Evolutionary conservation across 1,140 invertebrate genomes (phyloP).

Genomic region (Scaptomyza hsui): DNA sequence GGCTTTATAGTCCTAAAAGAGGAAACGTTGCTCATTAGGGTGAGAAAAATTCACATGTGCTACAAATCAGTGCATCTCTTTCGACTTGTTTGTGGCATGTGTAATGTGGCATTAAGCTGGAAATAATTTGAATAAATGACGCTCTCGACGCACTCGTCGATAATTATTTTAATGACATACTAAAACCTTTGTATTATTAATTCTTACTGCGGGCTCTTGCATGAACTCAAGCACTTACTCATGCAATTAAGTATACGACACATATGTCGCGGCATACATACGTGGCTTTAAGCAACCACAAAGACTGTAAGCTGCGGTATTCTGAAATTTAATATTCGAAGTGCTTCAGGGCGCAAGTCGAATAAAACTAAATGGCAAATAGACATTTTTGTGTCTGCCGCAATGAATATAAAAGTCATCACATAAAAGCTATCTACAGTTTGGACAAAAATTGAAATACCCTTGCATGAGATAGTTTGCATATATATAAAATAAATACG

Average conservation of each 20-base stretch:
- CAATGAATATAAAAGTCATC: conserved; percentile 14
- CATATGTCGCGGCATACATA: not conserved
- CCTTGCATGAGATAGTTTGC: not conserved
- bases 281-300: conserved; percentile 15
- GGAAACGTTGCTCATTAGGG: conserved; percentile 22
- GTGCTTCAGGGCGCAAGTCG: conserved; percentile 12
- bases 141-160: conserved; percentile 35
- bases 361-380: conserved; percentile 40
- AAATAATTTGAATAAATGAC: conserved; percentile 62
- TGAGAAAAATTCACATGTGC: not conserved
- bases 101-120: conserved; percentile 57
- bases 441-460: conserved; percentile 13
- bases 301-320: not conserved
- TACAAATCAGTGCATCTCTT: not conserved
- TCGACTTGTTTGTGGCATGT: conserved; percentile 13
- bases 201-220: conserved; percentile 37
- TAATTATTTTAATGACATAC: conserved; percentile 59
- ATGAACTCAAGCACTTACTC: conserved; percentile 45
- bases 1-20: not conserved
- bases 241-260: conserved; percentile 35
- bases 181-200: conserved; percentile 50
- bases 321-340: conserved; percentile 37
- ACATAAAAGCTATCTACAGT: not conserved
- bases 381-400: conserved; percentile 14
- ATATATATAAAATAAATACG: not conserved